Percentiles rank a stretch among this genome's conserved stretches.
Evolutionary conservation across 2,113 vertebrate species (phyloP).

Genomic region (Nyctibius bracteatus): DNA sequence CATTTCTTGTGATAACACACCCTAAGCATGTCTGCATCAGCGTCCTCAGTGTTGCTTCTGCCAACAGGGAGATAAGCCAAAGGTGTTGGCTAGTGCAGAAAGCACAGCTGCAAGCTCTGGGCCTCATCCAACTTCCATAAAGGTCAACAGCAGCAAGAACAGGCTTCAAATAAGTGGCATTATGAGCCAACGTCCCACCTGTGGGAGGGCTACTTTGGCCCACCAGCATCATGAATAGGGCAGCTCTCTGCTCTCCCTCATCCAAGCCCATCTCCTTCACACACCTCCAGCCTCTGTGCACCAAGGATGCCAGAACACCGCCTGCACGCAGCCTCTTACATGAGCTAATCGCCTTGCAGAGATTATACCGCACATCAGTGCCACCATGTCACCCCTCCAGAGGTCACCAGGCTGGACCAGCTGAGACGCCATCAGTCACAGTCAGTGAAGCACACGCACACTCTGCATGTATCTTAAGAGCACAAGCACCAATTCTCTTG

Average conservation of each 20-base stretch:
- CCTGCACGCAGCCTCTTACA: not conserved
- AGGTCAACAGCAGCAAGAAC: not conserved
- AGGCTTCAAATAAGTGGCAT: not conserved
- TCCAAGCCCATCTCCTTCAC: not conserved
- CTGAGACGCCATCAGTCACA: not conserved
- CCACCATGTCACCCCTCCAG: not conserved
- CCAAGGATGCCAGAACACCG: not conserved
- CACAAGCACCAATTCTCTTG: not conserved
- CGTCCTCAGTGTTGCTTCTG: not conserved
- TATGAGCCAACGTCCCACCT: not conserved
- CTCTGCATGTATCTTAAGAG: not conserved
- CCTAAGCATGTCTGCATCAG: accelerated
- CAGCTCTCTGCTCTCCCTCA: not conserved
- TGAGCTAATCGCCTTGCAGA: accelerated
- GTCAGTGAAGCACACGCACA: accelerated
- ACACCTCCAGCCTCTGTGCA: not conserved
- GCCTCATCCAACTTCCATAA: not conserved
- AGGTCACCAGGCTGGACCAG: not conserved
- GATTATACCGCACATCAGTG: not conserved
- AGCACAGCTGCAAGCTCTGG: not conserved
- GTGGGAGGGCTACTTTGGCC: not conserved
- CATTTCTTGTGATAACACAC: not conserved
- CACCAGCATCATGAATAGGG: not conserved
- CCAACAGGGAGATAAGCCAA: not conserved
- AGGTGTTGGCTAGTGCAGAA: not conserved